Evolutionary conservation across 2,113 vertebrate species (phyloP).

Genomic region (Pelodiscus sinensis): DNA sequence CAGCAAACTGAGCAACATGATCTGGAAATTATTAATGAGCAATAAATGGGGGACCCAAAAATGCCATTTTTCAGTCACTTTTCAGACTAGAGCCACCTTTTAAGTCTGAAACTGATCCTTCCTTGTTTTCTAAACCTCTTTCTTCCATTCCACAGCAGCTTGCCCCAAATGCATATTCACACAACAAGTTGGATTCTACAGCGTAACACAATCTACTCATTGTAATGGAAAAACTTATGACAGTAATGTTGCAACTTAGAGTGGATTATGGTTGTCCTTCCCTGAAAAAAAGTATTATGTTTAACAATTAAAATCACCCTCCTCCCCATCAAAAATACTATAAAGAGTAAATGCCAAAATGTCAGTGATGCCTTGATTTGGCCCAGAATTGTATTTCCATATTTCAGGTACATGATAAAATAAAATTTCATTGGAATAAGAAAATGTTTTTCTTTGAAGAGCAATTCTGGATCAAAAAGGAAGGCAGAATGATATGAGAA

Average conservation of each 20-base stretch:
- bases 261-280: conserved; percentile 82
- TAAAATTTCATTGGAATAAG: conserved; percentile 32
- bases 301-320: conserved; percentile 68
- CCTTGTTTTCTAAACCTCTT: conserved; percentile 71
- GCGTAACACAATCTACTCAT: conserved; percentile 79
- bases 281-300: conserved; percentile 77
- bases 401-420: conserved; percentile 47
- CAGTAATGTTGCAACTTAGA: conserved; percentile 85
- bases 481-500: conserved; percentile 62
- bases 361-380: conserved; percentile 75
- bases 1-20: not conserved
- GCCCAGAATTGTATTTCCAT: conserved; percentile 76
- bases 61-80: not conserved
- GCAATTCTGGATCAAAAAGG: conserved; percentile 80
- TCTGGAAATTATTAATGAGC: not conserved
- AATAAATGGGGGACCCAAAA: not conserved
- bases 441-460: conserved; percentile 54
- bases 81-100: conserved; percentile 15
- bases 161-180: conserved; percentile 80
- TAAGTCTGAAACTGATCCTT: conserved; percentile 11
- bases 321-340: conserved; percentile 56
- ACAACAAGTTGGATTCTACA: conserved; percentile 76
- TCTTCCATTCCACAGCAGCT: conserved; percentile 83
- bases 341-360: conserved; percentile 66
- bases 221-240: conserved; percentile 83